phyloP scores from a whole-genome alignment of 2,113 vertebrate species.

The Chloropsis cyanopogon region DNA sequence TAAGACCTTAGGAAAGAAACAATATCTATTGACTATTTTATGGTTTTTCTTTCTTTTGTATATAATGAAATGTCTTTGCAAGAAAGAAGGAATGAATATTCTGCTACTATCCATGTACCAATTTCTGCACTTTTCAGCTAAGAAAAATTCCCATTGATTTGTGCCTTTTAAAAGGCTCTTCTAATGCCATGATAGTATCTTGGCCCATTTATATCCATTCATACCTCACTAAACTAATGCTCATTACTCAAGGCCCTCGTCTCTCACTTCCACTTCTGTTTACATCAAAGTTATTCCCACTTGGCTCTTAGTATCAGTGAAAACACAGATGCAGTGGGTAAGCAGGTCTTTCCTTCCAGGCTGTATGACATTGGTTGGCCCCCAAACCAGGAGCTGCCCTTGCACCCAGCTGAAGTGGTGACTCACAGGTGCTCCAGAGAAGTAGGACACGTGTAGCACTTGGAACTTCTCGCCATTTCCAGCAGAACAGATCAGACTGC shows the following conservation, averaged over 20 bases:
- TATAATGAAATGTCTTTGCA: conserved; percentile 16
- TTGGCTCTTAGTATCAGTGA: neutral
- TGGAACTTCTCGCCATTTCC: neutral
- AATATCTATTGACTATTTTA: conserved; percentile 21
- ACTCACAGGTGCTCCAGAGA: neutral
- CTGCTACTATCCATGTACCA: neutral
- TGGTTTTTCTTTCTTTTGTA: neutral
- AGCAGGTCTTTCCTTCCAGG: neutral
- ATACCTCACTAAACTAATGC: neutral
- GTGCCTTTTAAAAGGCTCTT: neutral
- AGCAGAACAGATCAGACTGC: neutral
- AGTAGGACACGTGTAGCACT: neutral
- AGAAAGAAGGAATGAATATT: conserved; percentile 28
- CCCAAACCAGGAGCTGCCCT: neutral
- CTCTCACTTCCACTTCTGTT: neutral
- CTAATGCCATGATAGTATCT: neutral
- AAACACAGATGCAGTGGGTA: fast-evolving
- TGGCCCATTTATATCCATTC: neutral
- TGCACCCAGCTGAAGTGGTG: neutral
- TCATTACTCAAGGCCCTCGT: neutral
- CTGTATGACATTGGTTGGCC: neutral
- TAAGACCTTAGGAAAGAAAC: conserved; percentile 13
- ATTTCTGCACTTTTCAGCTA: neutral
- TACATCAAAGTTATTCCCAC: neutral
- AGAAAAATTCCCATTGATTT: neutral